Conservation (phyloP, 2,888 invertebrate species). For the Acleris laterana region DNA sequence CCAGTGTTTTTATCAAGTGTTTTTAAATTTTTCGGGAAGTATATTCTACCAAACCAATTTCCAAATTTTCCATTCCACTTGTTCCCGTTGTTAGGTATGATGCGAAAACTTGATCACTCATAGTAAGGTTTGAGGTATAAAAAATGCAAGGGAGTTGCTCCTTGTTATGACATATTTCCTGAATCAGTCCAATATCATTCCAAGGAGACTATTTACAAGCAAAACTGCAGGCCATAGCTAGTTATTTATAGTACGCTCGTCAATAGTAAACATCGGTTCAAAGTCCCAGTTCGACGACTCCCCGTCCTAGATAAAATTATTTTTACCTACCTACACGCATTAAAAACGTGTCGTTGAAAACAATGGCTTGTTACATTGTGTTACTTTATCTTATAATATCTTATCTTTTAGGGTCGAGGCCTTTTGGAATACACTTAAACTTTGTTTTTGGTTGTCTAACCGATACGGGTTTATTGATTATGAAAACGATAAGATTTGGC, state of each 20-base stretch:
- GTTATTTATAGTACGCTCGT: constrained; percentile 8
- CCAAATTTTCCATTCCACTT: too few species aligned
- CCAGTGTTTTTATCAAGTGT: too few species aligned
- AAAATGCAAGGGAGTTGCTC: too few species aligned
- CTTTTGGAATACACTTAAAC: constrained; percentile 12
- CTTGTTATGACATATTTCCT: too few species aligned
- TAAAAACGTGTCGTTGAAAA: constrained; percentile 13
- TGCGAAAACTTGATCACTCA: too few species aligned
- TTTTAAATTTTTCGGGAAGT: too few species aligned
- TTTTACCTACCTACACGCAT: constrained; percentile 18
- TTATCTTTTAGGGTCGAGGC: constrained; percentile 27
- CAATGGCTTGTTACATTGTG: constrained; percentile 10
- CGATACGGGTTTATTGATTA: neutral
- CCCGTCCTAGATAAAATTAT: constrained; percentile 31
- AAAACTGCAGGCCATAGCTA: neutral
- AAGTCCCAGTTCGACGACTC: constrained; percentile 33
- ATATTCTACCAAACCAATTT: too few species aligned
- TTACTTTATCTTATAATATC: constrained; percentile 3
- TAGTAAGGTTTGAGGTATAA: too few species aligned
- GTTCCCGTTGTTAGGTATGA: too few species aligned
- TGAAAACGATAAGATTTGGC: too few species aligned
- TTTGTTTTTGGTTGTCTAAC: neutral
- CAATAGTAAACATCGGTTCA: constrained; percentile 27
- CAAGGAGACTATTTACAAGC: neutral
- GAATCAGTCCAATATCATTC: neutral